Evolutionary conservation across 2,888 invertebrate species (phyloP).

Genomic region (Thecocarcelia acutangulata): DNA sequence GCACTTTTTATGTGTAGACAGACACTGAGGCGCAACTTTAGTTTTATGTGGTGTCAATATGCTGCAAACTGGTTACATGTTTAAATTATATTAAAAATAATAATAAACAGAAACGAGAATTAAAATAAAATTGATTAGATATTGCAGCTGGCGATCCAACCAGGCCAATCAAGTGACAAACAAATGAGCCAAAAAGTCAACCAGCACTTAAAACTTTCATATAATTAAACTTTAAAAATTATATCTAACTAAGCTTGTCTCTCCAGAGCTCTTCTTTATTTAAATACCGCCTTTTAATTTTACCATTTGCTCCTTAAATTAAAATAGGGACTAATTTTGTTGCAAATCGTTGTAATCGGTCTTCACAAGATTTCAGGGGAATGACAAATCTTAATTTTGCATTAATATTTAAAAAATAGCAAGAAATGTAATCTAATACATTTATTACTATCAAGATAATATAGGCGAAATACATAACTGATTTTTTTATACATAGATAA

Average conservation of each 20-base stretch:
- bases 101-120: slow-evolving; percentile 19
- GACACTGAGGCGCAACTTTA: slow-evolving; percentile 61
- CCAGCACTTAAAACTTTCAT: no score
- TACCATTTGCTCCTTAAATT: slow-evolving; percentile 52
- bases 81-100: slow-evolving; percentile 30
- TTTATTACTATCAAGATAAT: no score
- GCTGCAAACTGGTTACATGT: slow-evolving; percentile 56
- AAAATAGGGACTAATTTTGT: slow-evolving; percentile 55
- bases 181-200: slow-evolving; percentile 5
- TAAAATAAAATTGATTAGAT: slow-evolving; percentile 58
- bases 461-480: no score
- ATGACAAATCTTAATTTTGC: slow-evolving; percentile 18
- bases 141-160: slow-evolving; percentile 51
- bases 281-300: slow-evolving; percentile 41
- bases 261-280: background rate
- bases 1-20: slow-evolving; percentile 36
- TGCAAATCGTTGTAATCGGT: slow-evolving; percentile 35
- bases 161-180: slow-evolving; percentile 6
- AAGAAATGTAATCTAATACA: no score
- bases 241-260: no score
- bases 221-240: no score
- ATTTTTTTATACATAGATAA: no score
- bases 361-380: slow-evolving; percentile 27
- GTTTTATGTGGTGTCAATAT: slow-evolving; percentile 45
- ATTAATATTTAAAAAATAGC: no score